Conservation (phyloP, 2,888 invertebrate genomes). For the Ferdinandea cuprea region DNA sequence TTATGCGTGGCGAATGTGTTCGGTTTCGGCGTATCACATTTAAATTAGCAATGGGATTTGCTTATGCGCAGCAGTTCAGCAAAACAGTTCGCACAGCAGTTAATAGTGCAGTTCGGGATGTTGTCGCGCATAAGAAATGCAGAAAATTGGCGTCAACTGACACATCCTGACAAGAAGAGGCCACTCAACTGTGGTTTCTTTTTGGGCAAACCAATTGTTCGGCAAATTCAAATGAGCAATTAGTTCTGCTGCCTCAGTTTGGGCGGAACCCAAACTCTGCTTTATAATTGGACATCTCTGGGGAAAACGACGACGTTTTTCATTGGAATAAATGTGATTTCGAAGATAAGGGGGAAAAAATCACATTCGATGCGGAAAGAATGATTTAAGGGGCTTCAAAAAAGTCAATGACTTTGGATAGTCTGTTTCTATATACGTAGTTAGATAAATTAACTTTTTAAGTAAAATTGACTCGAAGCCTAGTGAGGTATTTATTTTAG, state of each 20-base stretch:
- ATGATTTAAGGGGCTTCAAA: too few relatives aligned
- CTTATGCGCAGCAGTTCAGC: slow-evolving; percentile 58
- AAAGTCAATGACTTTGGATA: background rate
- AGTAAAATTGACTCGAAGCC: too few relatives aligned
- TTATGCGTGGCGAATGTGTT: slow-evolving; percentile 14
- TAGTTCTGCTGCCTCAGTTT: slow-evolving; percentile 17
- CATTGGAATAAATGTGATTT: background rate
- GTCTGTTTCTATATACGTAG: too few relatives aligned
- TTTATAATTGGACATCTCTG: slow-evolving; percentile 38
- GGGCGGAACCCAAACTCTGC: background rate
- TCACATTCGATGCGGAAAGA: too few relatives aligned
- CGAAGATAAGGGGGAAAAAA: background rate
- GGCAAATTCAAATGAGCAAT: slow-evolving; percentile 66
- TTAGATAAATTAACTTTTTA: too few relatives aligned
- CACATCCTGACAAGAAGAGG: slow-evolving; percentile 35
- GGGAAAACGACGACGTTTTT: background rate
- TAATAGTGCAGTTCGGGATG: slow-evolving; percentile 27
- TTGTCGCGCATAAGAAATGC: slow-evolving; percentile 20
- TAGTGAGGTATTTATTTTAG: too few relatives aligned
- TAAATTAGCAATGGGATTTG: slow-evolving; percentile 71
- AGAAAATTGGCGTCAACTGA: slow-evolving; percentile 56
- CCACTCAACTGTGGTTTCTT: background rate
- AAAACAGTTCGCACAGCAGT: background rate
- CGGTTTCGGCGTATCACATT: slow-evolving; percentile 48
- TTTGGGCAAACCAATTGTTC: slow-evolving; percentile 33